Conservation (phyloP, 2,888 invertebrate species). For the Willowsia nigromaculata region DNA sequence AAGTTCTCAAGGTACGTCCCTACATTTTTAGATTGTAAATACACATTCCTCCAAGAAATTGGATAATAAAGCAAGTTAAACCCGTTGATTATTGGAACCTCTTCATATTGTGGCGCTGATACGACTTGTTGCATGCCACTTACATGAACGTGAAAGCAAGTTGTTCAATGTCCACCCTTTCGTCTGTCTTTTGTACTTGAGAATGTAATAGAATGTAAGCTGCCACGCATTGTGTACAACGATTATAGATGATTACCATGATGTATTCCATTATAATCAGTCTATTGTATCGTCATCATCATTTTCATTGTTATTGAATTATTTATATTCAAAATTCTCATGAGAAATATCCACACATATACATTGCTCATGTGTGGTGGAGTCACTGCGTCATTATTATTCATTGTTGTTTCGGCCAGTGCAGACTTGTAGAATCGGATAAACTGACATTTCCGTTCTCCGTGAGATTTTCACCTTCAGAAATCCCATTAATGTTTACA, state of each 20-base stretch:
- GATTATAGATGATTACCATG: neutral
- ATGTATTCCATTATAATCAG: slow-evolving; percentile 34
- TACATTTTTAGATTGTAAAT: neutral
- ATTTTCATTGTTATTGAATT: slow-evolving; percentile 46
- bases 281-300: slow-evolving; percentile 35
- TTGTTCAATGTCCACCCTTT: neutral
- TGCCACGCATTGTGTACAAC: neutral
- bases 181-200: neutral
- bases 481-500: slow-evolving; percentile 55
- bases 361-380: neutral
- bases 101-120: neutral
- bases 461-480: slow-evolving; percentile 67
- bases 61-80: neutral
- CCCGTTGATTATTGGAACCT: neutral
- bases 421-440: slow-evolving; percentile 44
- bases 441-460: slow-evolving; percentile 70
- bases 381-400: slow-evolving; percentile 17
- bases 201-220: neutral
- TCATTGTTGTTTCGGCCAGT: slow-evolving; percentile 13
- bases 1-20: neutral
- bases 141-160: slow-evolving; percentile 4
- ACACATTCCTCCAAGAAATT: neutral
- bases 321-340: slow-evolving; percentile 18
- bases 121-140: neutral
- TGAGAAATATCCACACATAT: slow-evolving; percentile 36